Conservation (phyloP, 2,113 vertebrate species). For the Setophaga petechia region DNA sequence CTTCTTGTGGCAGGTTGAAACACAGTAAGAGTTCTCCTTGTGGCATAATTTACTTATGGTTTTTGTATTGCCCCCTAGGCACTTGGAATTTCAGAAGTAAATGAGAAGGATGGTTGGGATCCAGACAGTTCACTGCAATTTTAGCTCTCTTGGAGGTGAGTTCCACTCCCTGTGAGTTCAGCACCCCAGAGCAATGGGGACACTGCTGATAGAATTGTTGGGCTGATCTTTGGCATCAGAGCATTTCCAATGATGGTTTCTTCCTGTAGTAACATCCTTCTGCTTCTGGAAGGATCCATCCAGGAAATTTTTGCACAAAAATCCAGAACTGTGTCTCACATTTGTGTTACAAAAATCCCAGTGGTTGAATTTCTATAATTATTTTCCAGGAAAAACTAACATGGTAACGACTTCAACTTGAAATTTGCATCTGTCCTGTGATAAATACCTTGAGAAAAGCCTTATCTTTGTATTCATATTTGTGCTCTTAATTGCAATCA, state of each 20-base stretch:
- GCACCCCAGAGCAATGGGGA: neutral
- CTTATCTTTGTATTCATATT: conserved; percentile 38
- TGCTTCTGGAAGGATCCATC: neutral
- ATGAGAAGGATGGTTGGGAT: neutral
- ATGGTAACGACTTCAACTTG: neutral
- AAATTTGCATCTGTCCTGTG: neutral
- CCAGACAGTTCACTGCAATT: neutral
- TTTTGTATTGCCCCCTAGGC: neutral
- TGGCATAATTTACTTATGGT: neutral
- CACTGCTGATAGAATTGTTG: neutral
- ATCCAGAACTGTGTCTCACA: neutral
- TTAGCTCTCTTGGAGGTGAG: neutral
- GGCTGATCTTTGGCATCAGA: neutral
- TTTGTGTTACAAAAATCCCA: neutral
- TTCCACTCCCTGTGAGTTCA: neutral
- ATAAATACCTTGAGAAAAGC: neutral
- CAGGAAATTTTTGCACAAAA: neutral
- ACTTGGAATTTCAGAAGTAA: neutral
- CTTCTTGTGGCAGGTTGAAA: neutral
- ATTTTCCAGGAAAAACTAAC: conserved; percentile 9
- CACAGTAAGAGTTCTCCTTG: neutral
- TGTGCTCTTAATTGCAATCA: conserved; percentile 64
- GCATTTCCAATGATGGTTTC: neutral
- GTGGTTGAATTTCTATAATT: neutral
- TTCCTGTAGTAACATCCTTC: neutral